These are phyloP conservation scores for Eupithecia inturbata DNA, from an alignment of 2,888 invertebrate species.

Conservation along the genomic window DNA sequence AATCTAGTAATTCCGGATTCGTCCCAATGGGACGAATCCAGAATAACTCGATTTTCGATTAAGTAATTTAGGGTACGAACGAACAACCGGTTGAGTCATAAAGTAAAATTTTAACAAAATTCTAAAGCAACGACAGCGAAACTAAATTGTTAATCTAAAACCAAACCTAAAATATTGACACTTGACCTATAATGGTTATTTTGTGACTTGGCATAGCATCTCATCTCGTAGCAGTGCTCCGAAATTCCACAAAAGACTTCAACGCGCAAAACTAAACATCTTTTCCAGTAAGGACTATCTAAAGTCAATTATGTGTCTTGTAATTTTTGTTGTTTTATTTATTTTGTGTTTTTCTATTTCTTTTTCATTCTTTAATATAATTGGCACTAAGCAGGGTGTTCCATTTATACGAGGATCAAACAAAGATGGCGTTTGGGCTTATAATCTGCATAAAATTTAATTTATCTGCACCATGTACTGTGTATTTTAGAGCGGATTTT, in stretches of 20 bases:
- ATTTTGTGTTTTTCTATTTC: neutral
- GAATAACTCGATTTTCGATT: too few species aligned
- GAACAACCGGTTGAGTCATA: too few species aligned
- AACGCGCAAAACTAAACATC: slow-evolving; percentile 9
- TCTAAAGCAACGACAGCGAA: too few species aligned
- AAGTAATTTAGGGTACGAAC: too few species aligned
- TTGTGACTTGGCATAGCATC: neutral
- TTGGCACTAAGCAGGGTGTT: neutral
- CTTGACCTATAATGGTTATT: neutral
- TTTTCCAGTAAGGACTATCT: neutral
- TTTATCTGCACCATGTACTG: too few species aligned
- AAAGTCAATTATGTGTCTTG: neutral
- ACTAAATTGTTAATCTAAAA: neutral
- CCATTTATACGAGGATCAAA: neutral
- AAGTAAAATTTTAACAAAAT: too few species aligned
- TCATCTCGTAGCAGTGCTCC: neutral
- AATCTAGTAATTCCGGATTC: too few species aligned
- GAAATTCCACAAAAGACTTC: slow-evolving; percentile 15
- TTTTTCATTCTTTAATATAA: neutral
- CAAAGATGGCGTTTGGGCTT: neutral
- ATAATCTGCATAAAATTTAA: neutral
- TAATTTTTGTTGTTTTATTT: neutral
- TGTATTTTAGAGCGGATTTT: too few species aligned
- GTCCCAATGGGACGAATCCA: too few species aligned
- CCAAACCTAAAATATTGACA: neutral